Base-by-base conservation (phyloP, 2,888 invertebrate species). In the Eupithecia subumbrata region DNA sequence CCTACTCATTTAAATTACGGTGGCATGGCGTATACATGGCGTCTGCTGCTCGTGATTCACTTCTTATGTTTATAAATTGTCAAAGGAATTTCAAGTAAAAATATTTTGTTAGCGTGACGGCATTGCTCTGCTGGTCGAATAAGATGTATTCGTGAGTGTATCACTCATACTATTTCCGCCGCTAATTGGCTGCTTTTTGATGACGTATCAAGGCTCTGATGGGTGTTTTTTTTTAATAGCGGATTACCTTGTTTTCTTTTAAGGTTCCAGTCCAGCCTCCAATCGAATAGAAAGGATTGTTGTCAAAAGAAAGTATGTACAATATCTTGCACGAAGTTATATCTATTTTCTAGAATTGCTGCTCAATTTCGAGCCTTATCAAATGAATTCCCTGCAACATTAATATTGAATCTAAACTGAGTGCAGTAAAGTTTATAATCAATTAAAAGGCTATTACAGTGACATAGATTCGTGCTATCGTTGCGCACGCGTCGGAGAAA, bases 401-500 rank as follows among this genome's bases (percentile, higher is more conserved):
- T 25, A 25, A 60, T 25, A 25, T 60, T 60, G 60, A 60, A 12
- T 60, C 60, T 60, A 25, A 25, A 60, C 12, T 25, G 22, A 60
- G 14, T 60, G 25, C 60, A 25, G 25, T 60, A 60, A 60, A 60
- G 60, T 60, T 63, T 60, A 63, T 9, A 25, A 48, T 71, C 16
- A 12, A 43, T 22, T 18, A 9, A 30, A 25, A 25, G 5, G 60
- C 60, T 60, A 60, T 70, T 45, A 14, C 34, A 73, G 73, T 76
- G 72, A 70, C 43, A 76, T 25, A 67, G 76, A 60, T 69, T 72
- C 34, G 60, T 56, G 45, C 52, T 74, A 68, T 63, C 48, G 69
- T 73, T 71, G 74, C 78, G 72, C 75, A 75, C 74, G 74, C 77
- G 75, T 66, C 56, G 56, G 74, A 78, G 77, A 80, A 80, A 79